Percentiles rank a stretch among this genome's conserved stretches.
Conservation (phyloP, 1,140 invertebrate genomes). For the Ganaspis sp. region DNA sequence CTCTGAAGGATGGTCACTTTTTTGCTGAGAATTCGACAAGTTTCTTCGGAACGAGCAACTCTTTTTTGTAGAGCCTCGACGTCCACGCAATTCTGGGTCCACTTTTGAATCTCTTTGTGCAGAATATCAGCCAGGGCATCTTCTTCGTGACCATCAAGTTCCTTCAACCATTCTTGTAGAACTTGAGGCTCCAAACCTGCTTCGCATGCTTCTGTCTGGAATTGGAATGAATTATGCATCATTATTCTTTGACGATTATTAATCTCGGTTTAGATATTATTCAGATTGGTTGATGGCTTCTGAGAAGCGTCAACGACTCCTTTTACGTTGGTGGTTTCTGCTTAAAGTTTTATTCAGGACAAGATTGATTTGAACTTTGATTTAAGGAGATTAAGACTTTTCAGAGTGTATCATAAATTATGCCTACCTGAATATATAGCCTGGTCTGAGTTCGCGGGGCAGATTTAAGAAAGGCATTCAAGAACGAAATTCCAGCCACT, state of each 20-base stretch:
- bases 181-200: conserved; percentile 71
- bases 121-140: conserved; percentile 61
- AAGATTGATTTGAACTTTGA: conserved; percentile 23
- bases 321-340: neutral
- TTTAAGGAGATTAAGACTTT: conserved; percentile 20
- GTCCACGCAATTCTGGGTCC: conserved; percentile 71
- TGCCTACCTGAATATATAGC: conserved; percentile 90
- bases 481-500: conserved; percentile 88
- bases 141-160: conserved; percentile 66
- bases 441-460: conserved; percentile 84
- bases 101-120: conserved; percentile 69
- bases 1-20: conserved; percentile 66
- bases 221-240: conserved; percentile 13
- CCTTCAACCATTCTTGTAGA: conserved; percentile 86
- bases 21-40: conserved; percentile 68
- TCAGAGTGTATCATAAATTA: conserved; percentile 31
- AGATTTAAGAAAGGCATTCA: conserved; percentile 89
- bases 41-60: conserved; percentile 68
- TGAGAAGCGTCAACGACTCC: neutral
- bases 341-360: conserved; percentile 12
- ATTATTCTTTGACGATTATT: conserved; percentile 23
- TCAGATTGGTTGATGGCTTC: conserved; percentile 1
- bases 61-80: conserved; percentile 70
- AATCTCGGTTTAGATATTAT: conserved; percentile 8
- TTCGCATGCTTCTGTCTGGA: conserved; percentile 73